Percentiles rank a stretch among this genome's conserved stretches.
Conservation (phyloP, 2,797 vertebrate species). For the Tauraco hartlaubi region DNA sequence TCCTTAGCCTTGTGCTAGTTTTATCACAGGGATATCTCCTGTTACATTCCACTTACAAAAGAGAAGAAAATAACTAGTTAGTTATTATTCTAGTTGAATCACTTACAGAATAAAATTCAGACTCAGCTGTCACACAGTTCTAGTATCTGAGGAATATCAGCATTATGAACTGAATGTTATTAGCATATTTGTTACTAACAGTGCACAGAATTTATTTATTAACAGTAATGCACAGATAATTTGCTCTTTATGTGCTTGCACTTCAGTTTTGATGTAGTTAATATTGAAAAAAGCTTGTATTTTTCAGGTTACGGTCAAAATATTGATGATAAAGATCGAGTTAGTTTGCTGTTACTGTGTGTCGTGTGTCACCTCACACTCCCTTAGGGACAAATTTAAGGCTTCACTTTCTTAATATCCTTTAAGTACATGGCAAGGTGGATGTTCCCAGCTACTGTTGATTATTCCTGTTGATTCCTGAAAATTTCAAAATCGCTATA, state of each 20-base stretch:
- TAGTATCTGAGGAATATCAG: slow-evolving; percentile 40
- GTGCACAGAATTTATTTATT: slow-evolving; percentile 22
- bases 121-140: background rate
- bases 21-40: slow-evolving; percentile 29
- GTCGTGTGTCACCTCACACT: background rate
- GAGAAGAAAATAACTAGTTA: slow-evolving; percentile 31
- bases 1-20: slow-evolving; percentile 41
- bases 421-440: background rate
- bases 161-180: slow-evolving; percentile 12
- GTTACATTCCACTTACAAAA: slow-evolving; percentile 1
- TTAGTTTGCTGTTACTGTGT: background rate
- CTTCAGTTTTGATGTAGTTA: slow-evolving; percentile 21
- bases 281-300: slow-evolving; percentile 12
- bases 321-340: slow-evolving; percentile 1
- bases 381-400: slow-evolving; percentile 37
- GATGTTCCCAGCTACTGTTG: background rate
- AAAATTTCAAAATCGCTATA: background rate
- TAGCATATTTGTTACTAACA: slow-evolving; percentile 43
- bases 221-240: slow-evolving; percentile 16
- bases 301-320: slow-evolving; percentile 23
- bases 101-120: slow-evolving; percentile 22
- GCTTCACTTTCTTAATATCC: background rate
- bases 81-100: slow-evolving; percentile 49
- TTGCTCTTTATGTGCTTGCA: background rate
- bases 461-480: background rate